Evolutionary conservation across 92 coral and sea anemone genomes (phyloP).

Genomic region (Parazoanthus swiftii): DNA sequence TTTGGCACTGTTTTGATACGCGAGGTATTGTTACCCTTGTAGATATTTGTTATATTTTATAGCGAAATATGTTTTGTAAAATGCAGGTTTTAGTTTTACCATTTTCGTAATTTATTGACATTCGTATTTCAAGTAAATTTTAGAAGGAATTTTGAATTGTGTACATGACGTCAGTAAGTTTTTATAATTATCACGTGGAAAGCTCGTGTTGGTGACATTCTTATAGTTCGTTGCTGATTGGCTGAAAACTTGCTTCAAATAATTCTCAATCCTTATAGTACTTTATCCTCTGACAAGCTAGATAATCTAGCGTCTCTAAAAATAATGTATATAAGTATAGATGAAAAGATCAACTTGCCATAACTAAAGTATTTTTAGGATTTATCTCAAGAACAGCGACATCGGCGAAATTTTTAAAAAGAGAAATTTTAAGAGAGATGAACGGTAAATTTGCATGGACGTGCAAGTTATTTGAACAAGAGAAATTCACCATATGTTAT

Average conservation of each 20-base stretch:
- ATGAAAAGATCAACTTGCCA: too few species aligned
- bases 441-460: too few species aligned
- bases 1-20: not conserved
- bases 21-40: not conserved
- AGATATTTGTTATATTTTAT: too few species aligned
- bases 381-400: too few species aligned
- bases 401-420: too few species aligned
- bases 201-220: not conserved
- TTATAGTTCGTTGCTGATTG: not conserved
- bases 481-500: too few species aligned
- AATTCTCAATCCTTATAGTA: not conserved
- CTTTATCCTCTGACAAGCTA: not conserved
- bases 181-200: too few species aligned
- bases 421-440: too few species aligned
- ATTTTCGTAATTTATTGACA: too few species aligned
- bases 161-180: not conserved
- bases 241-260: not conserved
- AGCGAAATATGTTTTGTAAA: not conserved
- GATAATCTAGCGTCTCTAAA: not conserved
- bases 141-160: too few species aligned
- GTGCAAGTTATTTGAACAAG: too few species aligned
- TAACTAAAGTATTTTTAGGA: too few species aligned
- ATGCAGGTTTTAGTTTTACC: not conserved
- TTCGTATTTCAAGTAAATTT: not conserved
- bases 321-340: not conserved